These are phyloP conservation scores for Drosophila pseudoananassae DNA, from an alignment of 1,140 invertebrate genomes.

Conservation along the genomic window DNA sequence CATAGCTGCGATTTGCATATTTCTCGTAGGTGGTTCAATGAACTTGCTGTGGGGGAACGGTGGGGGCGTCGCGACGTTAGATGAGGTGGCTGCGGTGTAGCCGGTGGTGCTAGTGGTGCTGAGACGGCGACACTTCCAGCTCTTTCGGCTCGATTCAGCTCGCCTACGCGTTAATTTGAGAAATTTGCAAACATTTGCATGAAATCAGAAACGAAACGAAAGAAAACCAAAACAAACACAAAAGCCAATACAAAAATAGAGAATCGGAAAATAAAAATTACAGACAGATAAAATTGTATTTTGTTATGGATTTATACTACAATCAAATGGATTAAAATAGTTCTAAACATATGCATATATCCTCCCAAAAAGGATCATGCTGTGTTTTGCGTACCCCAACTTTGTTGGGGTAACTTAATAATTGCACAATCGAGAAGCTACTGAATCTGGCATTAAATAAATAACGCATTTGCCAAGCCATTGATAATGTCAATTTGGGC, in stretches of 20 bases:
- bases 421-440: constrained; percentile 37
- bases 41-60: constrained; percentile 60
- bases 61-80: constrained; percentile 62
- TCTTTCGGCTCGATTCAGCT: constrained; percentile 51
- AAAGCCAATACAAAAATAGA: constrained; percentile 32
- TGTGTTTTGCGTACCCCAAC: no score
- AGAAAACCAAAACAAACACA: constrained; percentile 34
- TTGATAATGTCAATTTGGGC: constrained; percentile 61
- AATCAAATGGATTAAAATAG: not conserved
- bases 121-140: constrained; percentile 60
- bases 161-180: constrained; percentile 77
- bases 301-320: not conserved
- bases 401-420: constrained; percentile 1
- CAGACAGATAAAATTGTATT: constrained; percentile 4
- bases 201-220: constrained; percentile 55
- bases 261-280: constrained; percentile 17
- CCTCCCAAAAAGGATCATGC: no score
- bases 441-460: constrained; percentile 53
- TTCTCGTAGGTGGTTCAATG: constrained; percentile 81
- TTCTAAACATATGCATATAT: no score
- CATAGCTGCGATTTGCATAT: constrained; percentile 73
- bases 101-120: constrained; percentile 29
- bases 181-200: constrained; percentile 78
- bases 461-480: constrained; percentile 53
- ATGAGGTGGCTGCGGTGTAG: constrained; percentile 54